Evolutionary conservation across 2,888 invertebrate species (phyloP).

Genomic region (Ditylenchus weischeri): DNA sequence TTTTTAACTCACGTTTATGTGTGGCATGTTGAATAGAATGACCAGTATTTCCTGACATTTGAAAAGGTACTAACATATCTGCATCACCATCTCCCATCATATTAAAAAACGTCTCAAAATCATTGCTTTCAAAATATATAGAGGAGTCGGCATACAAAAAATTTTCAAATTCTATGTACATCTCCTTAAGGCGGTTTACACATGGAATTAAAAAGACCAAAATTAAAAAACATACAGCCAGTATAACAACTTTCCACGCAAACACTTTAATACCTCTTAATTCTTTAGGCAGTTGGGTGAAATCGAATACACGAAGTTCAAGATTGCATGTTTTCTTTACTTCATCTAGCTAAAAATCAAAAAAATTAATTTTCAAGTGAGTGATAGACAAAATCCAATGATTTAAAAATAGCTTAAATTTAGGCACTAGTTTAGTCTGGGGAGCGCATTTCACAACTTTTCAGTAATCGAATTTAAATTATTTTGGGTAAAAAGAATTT

Average conservation of each 20-base stretch:
- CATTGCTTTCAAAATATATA: not conserved
- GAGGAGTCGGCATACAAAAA: conserved; percentile 7
- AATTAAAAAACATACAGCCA: conserved; percentile 22
- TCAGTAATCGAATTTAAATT: too few species aligned
- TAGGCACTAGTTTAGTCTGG: too few species aligned
- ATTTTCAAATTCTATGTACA: not conserved
- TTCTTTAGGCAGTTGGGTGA: conserved; percentile 23
- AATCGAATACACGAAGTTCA: conserved; percentile 27
- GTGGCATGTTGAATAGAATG: conserved; percentile 8
- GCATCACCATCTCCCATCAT: not conserved
- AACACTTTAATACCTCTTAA: conserved; percentile 28
- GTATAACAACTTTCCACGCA: conserved; percentile 32
- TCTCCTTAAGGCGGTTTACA: too few species aligned
- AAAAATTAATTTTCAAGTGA: not conserved
- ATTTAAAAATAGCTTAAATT: too few species aligned
- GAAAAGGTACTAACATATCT: not conserved
- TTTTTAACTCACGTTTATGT: too few species aligned
- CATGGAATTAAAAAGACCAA: too few species aligned
- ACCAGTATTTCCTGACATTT: conserved; percentile 9
- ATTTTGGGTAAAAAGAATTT: too few species aligned
- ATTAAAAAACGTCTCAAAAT: conserved; percentile 2
- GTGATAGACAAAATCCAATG: too few species aligned
- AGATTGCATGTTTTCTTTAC: conserved; percentile 29
- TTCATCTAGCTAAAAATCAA: not conserved
- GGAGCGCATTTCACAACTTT: too few species aligned